Evolutionary conservation across 2,113 vertebrate species (phyloP).

Genomic region (Melanotaenia duboulayi): DNA sequence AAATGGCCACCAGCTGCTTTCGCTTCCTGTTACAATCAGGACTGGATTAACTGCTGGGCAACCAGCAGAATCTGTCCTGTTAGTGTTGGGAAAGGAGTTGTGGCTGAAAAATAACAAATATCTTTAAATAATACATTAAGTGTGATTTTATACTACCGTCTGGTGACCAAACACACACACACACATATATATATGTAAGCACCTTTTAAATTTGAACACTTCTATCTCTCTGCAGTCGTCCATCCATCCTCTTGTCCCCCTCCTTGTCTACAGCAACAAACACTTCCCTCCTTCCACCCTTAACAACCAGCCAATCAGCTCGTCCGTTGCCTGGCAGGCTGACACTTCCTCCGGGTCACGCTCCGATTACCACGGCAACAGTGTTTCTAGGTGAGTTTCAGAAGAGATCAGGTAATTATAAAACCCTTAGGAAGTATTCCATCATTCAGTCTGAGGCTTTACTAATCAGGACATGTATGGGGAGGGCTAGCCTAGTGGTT

Average conservation of each 20-base stretch:
- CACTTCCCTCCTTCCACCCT: slow-evolving; percentile 31
- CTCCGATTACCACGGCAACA: slow-evolving; percentile 5
- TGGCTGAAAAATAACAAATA: no score
- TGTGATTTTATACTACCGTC: not conserved
- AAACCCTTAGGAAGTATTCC: no score
- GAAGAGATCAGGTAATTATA: no score
- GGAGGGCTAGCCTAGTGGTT: no score
- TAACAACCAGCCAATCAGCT: slow-evolving; percentile 47
- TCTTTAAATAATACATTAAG: no score
- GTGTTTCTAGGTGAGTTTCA: not conserved
- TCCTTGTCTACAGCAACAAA: slow-evolving; percentile 79
- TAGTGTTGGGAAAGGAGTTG: not conserved
- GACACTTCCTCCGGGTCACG: not conserved
- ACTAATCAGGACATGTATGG: no score
- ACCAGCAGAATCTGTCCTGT: not conserved
- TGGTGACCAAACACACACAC: not conserved
- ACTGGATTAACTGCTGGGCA: not conserved
- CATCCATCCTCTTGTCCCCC: slow-evolving; percentile 62
- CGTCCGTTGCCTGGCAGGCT: not conserved
- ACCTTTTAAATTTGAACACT: not conserved
- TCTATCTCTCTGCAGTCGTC: slow-evolving; percentile 10
- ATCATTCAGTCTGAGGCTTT: no score
- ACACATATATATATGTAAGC: no score
- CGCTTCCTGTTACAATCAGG: slow-evolving; percentile 2
- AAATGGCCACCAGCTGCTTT: not conserved